These are phyloP conservation scores for Pachliopta kotzebuea DNA, from an alignment of 2,888 invertebrate genomes.

Conservation along the genomic window DNA sequence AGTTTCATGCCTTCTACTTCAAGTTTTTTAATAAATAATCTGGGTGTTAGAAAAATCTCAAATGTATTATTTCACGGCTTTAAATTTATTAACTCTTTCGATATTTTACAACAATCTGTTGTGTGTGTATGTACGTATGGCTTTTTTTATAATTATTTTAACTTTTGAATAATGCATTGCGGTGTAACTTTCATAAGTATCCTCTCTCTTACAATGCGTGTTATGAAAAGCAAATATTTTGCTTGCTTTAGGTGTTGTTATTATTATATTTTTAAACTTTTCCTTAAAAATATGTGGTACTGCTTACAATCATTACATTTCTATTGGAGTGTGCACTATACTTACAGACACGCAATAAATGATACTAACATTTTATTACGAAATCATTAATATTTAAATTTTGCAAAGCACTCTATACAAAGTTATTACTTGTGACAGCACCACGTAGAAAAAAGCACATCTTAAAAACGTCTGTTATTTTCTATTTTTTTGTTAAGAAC, in stretches of 20 bases:
- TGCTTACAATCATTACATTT: conserved; percentile 20
- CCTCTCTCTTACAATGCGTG: conserved; percentile 14
- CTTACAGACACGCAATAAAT: conserved; percentile 1
- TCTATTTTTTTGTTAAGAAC: conserved; percentile 5
- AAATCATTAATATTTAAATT: conserved; percentile 13
- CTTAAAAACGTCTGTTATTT: background rate
- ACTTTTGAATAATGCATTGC: conserved; percentile 15
- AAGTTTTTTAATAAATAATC: conserved; percentile 21
- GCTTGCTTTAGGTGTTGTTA: conserved; percentile 28
- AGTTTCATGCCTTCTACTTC: conserved; percentile 28
- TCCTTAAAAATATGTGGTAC: conserved; percentile 18
- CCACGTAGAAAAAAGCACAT: conserved; percentile 24
- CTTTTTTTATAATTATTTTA: conserved; percentile 18
- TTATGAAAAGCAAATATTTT: conserved; percentile 23
- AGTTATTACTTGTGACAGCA: conserved; percentile 21
- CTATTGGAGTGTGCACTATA: conserved; percentile 10
- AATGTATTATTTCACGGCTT: conserved; percentile 23
- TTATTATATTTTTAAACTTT: background rate
- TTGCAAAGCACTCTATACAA: conserved; percentile 4
- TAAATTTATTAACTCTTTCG: conserved; percentile 15
- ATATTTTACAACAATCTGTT: conserved; percentile 21
- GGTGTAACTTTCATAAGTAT: conserved; percentile 12
- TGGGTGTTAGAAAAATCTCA: conserved; percentile 23
- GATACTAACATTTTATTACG: conserved; percentile 12
- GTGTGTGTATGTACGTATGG: conserved; percentile 23